Percentiles rank a stretch among this genome's conserved stretches.
Evolutionary conservation across 2,797 vertebrate genomes (phyloP).

Genomic region (Sitta carolinensis): DNA sequence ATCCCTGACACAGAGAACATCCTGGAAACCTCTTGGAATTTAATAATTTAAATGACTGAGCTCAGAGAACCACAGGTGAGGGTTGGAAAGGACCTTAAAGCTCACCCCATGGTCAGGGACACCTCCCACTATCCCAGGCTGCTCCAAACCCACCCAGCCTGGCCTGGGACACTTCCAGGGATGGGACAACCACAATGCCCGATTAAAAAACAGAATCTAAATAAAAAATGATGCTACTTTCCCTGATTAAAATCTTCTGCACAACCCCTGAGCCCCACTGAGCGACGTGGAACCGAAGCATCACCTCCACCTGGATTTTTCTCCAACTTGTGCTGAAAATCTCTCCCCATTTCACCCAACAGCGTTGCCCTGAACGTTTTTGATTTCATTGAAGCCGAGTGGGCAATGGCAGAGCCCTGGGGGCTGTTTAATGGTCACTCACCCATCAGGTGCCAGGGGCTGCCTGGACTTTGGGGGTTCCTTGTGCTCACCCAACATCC

Average conservation of each 20-base stretch:
- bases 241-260: background rate
- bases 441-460: slow-evolving; percentile 27
- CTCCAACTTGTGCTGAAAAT: background rate
- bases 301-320: background rate
- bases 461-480: slow-evolving; percentile 8
- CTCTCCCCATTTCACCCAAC: background rate
- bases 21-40: background rate
- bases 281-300: background rate
- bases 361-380: slow-evolving; percentile 1
- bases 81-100: background rate
- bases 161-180: background rate
- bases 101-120: background rate
- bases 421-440: slow-evolving; percentile 47
- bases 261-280: background rate
- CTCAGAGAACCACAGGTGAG: background rate
- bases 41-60: background rate
- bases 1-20: background rate
- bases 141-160: background rate
- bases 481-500: slow-evolving; percentile 30
- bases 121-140: background rate
- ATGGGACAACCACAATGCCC: background rate
- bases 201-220: background rate
- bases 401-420: slow-evolving; percentile 33
- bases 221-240: rapidly evolving
- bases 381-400: slow-evolving; percentile 50